A percentile compares a stretch with the other conserved stretches of the same genome.
phyloP scores from a whole-genome alignment of 2,888 invertebrate species.

The Nomada lathburiana region DNA sequence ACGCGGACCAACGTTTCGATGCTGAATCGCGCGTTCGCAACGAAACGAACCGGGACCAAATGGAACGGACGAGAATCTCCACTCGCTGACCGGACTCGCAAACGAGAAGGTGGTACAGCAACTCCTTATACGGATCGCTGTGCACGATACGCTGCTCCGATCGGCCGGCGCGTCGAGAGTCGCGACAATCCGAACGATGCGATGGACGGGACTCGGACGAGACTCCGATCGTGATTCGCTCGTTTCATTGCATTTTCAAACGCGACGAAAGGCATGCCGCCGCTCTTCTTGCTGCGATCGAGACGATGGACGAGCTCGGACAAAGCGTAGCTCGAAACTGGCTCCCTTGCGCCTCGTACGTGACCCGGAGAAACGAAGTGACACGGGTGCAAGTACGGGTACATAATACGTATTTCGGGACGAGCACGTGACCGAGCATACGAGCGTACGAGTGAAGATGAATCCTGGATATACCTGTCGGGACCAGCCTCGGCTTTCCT shows the following conservation, averaged over 20 bases:
- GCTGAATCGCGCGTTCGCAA: neutral
- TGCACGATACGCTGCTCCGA: slow-evolving; percentile 46
- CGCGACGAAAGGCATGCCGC: neutral
- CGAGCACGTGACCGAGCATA: neutral
- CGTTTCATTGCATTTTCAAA: neutral
- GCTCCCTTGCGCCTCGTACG: slow-evolving; percentile 40
- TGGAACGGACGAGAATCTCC: neutral
- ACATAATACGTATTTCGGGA: neutral
- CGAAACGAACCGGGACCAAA: neutral
- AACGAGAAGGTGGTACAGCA: slow-evolving; percentile 69
- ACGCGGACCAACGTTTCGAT: neutral
- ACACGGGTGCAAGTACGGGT: slow-evolving; percentile 35
- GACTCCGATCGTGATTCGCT: slow-evolving; percentile 1
- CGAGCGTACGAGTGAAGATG: slow-evolving; percentile 25
- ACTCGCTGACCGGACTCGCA: slow-evolving; percentile 6
- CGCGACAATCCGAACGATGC: too few species aligned
- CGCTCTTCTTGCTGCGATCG: slow-evolving; percentile 8
- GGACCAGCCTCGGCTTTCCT: neutral
- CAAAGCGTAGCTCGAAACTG: slow-evolving; percentile 32
- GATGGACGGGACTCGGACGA: too few species aligned
- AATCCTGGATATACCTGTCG: slow-evolving; percentile 35
- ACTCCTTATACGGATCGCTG: slow-evolving; percentile 76
- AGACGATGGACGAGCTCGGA: slow-evolving; percentile 11
- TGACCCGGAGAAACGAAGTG: slow-evolving; percentile 55
- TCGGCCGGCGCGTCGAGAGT: slow-evolving; percentile 9